phyloP scores from a whole-genome alignment of 2,113 vertebrate genomes.

The Alaudala cheleensis region DNA sequence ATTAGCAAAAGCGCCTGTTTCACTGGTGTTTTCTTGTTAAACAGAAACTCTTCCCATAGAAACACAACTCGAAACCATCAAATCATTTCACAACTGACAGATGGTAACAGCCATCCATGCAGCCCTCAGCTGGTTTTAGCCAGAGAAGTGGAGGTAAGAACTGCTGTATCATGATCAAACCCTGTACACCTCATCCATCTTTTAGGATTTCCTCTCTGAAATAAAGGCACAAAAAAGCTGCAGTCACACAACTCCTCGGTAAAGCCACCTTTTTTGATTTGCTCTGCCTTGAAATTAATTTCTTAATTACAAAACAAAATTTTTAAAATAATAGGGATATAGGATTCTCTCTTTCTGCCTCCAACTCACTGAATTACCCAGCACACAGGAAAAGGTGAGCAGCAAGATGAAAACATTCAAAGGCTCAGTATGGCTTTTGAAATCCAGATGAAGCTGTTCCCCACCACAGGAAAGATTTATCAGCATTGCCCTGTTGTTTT shows the following conservation, averaged over 20 bases:
- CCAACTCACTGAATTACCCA: background rate
- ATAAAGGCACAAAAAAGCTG: background rate
- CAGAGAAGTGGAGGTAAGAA: background rate
- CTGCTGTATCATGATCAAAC: background rate
- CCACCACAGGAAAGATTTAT: background rate
- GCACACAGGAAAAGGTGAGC: background rate
- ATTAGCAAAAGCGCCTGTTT: background rate
- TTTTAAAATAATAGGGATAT: background rate
- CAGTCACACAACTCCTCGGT: background rate
- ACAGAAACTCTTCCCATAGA: background rate
- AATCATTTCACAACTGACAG: slow-evolving; percentile 11
- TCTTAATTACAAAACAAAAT: background rate
- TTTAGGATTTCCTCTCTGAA: background rate
- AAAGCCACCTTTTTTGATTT: background rate
- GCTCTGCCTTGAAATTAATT: background rate
- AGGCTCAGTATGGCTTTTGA: background rate
- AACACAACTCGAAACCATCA: background rate
- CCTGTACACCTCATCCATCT: background rate
- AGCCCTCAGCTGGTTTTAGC: background rate
- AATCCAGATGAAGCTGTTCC: background rate
- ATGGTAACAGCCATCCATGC: background rate
- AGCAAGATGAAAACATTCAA: background rate
- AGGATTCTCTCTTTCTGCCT: background rate
- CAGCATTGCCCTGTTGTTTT: background rate
- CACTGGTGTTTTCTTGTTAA: slow-evolving; percentile 11